These are phyloP conservation scores for Rhodophaea formosa DNA, from an alignment of 2,888 invertebrate genomes.

Conservation along the genomic window DNA sequence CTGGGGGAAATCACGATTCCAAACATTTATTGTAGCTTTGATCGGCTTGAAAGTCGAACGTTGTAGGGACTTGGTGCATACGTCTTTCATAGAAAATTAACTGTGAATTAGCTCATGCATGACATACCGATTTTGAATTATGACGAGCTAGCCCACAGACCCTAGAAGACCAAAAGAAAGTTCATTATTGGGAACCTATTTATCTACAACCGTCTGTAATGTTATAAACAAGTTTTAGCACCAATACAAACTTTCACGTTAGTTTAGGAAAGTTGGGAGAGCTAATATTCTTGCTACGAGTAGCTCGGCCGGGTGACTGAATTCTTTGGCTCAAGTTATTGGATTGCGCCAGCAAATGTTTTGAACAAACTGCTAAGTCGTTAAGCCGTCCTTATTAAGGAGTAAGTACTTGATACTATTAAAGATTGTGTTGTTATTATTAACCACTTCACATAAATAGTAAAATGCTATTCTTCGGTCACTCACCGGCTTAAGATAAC, in stretches of 20 bases:
- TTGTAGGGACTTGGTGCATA: too few relatives aligned
- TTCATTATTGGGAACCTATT: neutral
- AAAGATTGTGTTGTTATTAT: neutral
- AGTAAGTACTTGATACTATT: neutral
- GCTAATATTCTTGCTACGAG: neutral
- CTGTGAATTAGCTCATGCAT: too few relatives aligned
- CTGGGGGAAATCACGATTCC: too few relatives aligned
- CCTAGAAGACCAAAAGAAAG: too few relatives aligned
- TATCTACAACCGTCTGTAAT: neutral
- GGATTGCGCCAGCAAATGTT: neutral
- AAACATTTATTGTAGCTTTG: too few relatives aligned
- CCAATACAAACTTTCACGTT: constrained; percentile 18
- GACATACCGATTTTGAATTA: too few relatives aligned
- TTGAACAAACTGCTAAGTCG: neutral
- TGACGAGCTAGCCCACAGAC: too few relatives aligned
- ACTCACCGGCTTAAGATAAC: constrained; percentile 12
- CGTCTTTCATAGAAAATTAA: too few relatives aligned
- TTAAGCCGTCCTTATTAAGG: neutral
- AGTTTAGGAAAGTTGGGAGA: constrained; percentile 16
- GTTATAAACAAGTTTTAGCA: constrained; percentile 1
- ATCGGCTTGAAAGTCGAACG: too few relatives aligned
- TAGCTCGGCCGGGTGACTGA: neutral
- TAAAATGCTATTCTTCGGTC: constrained; percentile 13
- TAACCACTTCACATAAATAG: neutral
- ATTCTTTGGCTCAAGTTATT: constrained; percentile 4